Percentiles rank a stretch among this genome's conserved stretches.
Evolutionary conservation across 2,888 invertebrate species (phyloP).

Genomic region (Osmoderma eremita): DNA sequence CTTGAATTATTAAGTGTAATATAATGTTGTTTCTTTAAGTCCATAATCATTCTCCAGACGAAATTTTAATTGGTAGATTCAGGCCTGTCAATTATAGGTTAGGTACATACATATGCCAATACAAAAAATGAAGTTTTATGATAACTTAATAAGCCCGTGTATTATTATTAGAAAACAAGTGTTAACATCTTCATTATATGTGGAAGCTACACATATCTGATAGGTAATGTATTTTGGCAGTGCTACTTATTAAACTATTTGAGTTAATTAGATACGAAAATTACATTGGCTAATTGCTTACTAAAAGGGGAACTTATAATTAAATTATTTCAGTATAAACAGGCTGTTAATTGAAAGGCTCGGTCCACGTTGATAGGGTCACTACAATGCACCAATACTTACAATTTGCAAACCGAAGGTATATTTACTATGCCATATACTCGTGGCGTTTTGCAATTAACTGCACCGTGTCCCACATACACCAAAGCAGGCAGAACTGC

Average conservation of each 20-base stretch:
- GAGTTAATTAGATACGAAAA: constrained; percentile 38
- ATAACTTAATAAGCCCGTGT: no score
- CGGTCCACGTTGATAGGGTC: constrained; percentile 44
- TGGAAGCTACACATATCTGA: background rate
- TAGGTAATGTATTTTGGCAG: constrained; percentile 12
- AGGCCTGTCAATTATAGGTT: no score
- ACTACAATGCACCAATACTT: constrained; percentile 55
- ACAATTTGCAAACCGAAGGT: constrained; percentile 58
- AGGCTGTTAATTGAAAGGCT: constrained; percentile 48
- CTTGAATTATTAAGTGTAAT: no score
- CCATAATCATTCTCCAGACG: no score
- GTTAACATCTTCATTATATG: constrained; percentile 1
- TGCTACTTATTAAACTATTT: constrained; percentile 36
- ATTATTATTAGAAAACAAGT: no score
- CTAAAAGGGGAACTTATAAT: constrained; percentile 48
- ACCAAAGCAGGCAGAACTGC: constrained; percentile 48
- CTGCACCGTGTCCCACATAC: constrained; percentile 54
- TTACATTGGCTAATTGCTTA: constrained; percentile 38
- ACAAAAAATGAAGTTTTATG: no score
- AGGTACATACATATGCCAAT: no score
- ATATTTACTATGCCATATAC: constrained; percentile 59
- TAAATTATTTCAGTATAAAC: constrained; percentile 51
- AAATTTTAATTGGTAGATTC: no score
- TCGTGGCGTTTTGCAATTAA: constrained; percentile 59
- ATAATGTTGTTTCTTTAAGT: no score